Base-by-base conservation (phyloP, 2,888 invertebrate genomes). In the Polylopha cassiicola region DNA sequence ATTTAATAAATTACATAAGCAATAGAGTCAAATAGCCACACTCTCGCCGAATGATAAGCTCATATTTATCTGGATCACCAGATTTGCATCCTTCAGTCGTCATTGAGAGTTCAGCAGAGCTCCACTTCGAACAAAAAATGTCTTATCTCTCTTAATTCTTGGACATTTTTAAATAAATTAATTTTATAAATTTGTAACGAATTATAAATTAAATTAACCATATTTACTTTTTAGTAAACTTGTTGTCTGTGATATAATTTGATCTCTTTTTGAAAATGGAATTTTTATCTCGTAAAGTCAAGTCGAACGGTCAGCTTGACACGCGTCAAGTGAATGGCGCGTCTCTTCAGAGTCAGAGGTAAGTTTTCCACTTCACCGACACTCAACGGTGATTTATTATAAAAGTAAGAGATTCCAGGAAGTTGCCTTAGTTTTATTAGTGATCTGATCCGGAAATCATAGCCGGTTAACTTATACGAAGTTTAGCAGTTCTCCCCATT, bases 241-340 rank as follows among this genome's bases (percentile, higher is more conserved):
- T 47, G 43, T 57, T 47, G 42, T 50, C 67, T 73, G 71, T 73
- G 67, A 67, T 65, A 71, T 5, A 29, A 34, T 47, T 55, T 50
- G 63, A 73, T 65, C 65, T 65, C 63, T 44, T 55, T 60, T 61
- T 48, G 48, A 78, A 73, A 69, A 84, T 81, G 80, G 85, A 81
- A 68, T 74, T 68, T 38, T 43, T 73, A 33, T 61, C 75, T n/a
- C 73, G 72, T 11, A 77, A 75, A 70, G 68, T 74, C 28, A 80
- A 76, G 46, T 72, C 73, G 7, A 63, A 68, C 50, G 60, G 63
- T 44, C 67, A 76, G 44, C 44, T 73, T 69, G 78, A 80, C 68
- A 51, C 51, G 44, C 58, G 73, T 70, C 76, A 78, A 45, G 47
- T 75, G 59, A 81, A 80, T 76, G 81, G 80, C 63, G 55, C 70